Evolutionary conservation across 2,888 invertebrate species (phyloP).

Genomic region (Eugnorisma glareosa): DNA sequence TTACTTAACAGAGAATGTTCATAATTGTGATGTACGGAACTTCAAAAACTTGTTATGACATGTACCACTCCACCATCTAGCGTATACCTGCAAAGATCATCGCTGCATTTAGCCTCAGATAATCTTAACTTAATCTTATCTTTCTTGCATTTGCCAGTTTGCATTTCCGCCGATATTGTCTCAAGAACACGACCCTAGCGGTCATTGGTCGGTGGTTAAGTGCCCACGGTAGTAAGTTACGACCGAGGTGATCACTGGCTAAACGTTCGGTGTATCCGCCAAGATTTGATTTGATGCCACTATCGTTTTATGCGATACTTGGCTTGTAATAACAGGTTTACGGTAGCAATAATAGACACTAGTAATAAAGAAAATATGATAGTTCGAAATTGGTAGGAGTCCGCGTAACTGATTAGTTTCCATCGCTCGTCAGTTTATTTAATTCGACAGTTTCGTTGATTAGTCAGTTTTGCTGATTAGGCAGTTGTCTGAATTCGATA

Average conservation of each 20-base stretch:
- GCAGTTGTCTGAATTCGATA: no score
- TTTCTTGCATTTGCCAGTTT: slow-evolving; percentile 1
- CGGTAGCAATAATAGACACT: background rate
- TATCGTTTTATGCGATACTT: background rate
- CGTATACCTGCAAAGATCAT: background rate
- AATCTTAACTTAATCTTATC: no score
- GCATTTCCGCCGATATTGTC: slow-evolving; percentile 10
- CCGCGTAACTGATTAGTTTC: no score
- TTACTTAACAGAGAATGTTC: no score
- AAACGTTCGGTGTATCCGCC: background rate
- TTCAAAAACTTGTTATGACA: no score
- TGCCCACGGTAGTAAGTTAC: slow-evolving; percentile 1
- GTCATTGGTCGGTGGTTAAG: slow-evolving; percentile 1
- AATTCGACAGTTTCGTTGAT: no score
- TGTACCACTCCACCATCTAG: background rate
- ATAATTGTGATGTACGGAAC: no score
- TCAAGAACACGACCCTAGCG: slow-evolving; percentile 18
- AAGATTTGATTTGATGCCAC: background rate
- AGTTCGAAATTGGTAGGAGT: background rate
- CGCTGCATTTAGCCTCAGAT: background rate
- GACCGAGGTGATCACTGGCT: background rate
- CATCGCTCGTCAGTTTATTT: no score
- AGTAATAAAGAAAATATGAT: background rate
- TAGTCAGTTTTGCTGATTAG: no score
- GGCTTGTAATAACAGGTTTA: background rate